phyloP scores from a whole-genome alignment of 2,888 invertebrate genomes.

The Abrostola tripartita region DNA sequence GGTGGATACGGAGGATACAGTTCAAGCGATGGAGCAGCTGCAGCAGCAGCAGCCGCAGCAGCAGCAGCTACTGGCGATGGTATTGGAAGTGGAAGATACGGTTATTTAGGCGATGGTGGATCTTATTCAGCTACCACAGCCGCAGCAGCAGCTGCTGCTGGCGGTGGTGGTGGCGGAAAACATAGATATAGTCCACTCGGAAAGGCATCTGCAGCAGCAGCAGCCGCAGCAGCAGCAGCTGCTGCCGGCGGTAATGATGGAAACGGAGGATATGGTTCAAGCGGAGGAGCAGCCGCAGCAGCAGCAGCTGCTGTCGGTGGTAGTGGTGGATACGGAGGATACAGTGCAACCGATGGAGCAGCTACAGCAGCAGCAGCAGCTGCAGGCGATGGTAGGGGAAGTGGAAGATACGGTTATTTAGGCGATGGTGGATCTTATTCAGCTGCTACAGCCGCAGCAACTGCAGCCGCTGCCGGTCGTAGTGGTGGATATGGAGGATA shows the following conservation, averaged over 20 bases:
- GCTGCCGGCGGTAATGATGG: background rate
- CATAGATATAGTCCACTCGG: background rate
- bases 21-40: background rate
- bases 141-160: conserved; percentile 18
- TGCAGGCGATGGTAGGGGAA: conserved; percentile 12
- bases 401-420: conserved; percentile 7
- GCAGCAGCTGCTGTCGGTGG: background rate
- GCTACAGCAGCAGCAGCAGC: conserved; percentile 18
- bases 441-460: conserved; percentile 17
- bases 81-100: conserved; percentile 9
- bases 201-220: conserved; percentile 21
- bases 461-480: conserved; percentile 14
- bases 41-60: conserved; percentile 13
- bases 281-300: background rate
- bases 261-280: background rate
- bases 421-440: conserved; percentile 14
- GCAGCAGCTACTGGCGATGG: conserved; percentile 29
- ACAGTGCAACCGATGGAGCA: too few relatives aligned
- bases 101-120: conserved; percentile 13
- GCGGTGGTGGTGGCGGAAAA: conserved; percentile 15
- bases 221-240: conserved; percentile 6
- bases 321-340: background rate
- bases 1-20: background rate
- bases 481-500: conserved; percentile 13
- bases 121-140: conserved; percentile 11